A percentile compares a stretch with the other conserved stretches of the same genome.
Conservation (phyloP, 2,113 vertebrate species). For the Lepus timidus region DNA sequence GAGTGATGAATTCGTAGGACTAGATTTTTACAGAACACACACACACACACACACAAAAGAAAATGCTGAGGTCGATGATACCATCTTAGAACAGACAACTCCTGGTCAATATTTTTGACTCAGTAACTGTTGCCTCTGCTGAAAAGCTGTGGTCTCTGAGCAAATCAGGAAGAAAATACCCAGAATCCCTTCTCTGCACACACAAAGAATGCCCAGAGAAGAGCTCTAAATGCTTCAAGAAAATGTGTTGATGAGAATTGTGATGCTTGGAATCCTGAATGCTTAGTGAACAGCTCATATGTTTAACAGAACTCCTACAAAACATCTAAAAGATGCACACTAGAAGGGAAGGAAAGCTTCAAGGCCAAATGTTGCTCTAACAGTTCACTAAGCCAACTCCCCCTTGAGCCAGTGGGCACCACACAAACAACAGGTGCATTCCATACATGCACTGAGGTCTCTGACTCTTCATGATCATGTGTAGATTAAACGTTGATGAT, state of each 20-base stretch:
- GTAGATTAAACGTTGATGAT: not conserved
- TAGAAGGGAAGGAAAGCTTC: not conserved
- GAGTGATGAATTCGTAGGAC: not conserved
- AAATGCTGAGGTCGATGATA: not conserved
- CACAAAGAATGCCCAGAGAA: not conserved
- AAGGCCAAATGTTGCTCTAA: not conserved
- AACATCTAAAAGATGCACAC: not conserved
- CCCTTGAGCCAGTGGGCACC: not conserved
- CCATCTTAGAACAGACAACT: not conserved
- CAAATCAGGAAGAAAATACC: not conserved
- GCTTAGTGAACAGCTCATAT: not conserved
- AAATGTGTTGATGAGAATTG: not conserved
- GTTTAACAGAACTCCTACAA: slow-evolving; percentile 20
- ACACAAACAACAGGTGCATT: not conserved
- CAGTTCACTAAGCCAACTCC: not conserved
- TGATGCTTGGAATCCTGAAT: slow-evolving; percentile 45
- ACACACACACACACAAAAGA: not conserved
- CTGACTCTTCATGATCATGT: not conserved
- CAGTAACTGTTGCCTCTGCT: not conserved
- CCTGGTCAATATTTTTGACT: not conserved
- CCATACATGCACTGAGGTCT: no score
- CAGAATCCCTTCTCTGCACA: not conserved
- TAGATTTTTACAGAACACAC: not conserved
- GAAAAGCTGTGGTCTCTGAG: not conserved
- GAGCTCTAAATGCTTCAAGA: not conserved